phyloP scores from a whole-genome alignment of 2,113 vertebrate species.

The Mungos mungo region DNA sequence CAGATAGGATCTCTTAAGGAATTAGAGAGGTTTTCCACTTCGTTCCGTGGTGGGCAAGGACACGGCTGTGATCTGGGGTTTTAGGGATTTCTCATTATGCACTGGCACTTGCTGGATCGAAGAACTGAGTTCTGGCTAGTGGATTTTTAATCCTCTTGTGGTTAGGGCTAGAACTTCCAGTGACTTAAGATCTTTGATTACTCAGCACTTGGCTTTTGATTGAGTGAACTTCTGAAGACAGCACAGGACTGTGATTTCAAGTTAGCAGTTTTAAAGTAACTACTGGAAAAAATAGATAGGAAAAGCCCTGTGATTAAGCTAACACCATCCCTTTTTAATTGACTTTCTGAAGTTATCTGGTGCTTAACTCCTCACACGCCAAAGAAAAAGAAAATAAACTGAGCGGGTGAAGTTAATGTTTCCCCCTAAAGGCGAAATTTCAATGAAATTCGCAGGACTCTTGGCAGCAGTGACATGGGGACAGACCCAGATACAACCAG shows the following conservation, averaged over 20 bases:
- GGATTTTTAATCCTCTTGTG: constrained; percentile 99
- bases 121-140: constrained; percentile 95
- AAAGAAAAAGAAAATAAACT: constrained; percentile 14
- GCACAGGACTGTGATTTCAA: constrained; percentile 88
- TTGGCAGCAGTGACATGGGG: rapidly evolving
- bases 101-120: constrained; percentile 91
- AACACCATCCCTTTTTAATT: constrained; percentile 82
- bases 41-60: constrained; percentile 87
- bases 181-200: constrained; percentile 99
- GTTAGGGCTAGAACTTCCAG: constrained; percentile 94
- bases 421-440: neutral
- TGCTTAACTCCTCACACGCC: constrained; percentile 75
- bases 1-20: constrained; percentile 98
- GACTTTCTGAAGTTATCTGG: constrained; percentile 85
- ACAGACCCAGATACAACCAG: neutral
- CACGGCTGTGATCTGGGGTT: constrained; percentile 96
- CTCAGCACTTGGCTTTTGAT: constrained; percentile 95
- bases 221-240: constrained; percentile 96
- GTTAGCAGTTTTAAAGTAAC: constrained; percentile 87
- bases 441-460: neutral
- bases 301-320: constrained; percentile 85
- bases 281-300: constrained; percentile 86
- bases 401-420: neutral
- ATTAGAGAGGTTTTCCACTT: constrained; percentile 94
- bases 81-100: constrained; percentile 98